phyloP scores from a whole-genome alignment of 2,797 vertebrate genomes.

The Danionella dracula region DNA sequence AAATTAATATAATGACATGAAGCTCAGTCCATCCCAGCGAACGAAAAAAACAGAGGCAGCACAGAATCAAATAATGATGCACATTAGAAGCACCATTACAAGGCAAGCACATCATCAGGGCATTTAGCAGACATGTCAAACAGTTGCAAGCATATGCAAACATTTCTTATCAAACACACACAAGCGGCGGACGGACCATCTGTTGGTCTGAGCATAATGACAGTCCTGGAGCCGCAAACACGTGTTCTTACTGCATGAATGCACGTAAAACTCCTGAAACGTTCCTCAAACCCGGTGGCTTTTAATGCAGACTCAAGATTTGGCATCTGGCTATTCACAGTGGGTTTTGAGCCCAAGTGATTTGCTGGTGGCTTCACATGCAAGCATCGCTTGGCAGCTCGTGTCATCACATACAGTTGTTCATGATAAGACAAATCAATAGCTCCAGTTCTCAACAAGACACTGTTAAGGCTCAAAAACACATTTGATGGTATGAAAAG shows the following conservation, averaged over 20 bases:
- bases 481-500: no score
- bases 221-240: slow-evolving; percentile 1
- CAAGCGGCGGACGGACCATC: slow-evolving; percentile 10
- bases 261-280: slow-evolving; percentile 18
- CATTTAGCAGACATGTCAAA: slow-evolving; percentile 3
- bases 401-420: slow-evolving; percentile 13
- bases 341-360: slow-evolving; percentile 12
- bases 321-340: slow-evolving; percentile 34
- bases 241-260: slow-evolving; percentile 15
- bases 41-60: background rate
- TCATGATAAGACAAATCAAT: background rate
- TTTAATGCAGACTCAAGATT: slow-evolving; percentile 13
- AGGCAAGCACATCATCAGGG: background rate
- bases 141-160: slow-evolving; percentile 34
- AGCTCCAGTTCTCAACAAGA: background rate
- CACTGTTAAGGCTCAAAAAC: background rate
- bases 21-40: background rate
- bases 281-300: slow-evolving; percentile 25
- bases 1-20: slow-evolving; percentile 11
- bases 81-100: slow-evolving; percentile 23
- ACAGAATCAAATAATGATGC: slow-evolving; percentile 19
- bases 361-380: slow-evolving; percentile 40
- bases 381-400: slow-evolving; percentile 39
- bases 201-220: slow-evolving; percentile 16
- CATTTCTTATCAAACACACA: slow-evolving; percentile 33